Base-by-base conservation (phyloP, 2,113 vertebrate species). In the Seriola quinqueradiata region DNA sequence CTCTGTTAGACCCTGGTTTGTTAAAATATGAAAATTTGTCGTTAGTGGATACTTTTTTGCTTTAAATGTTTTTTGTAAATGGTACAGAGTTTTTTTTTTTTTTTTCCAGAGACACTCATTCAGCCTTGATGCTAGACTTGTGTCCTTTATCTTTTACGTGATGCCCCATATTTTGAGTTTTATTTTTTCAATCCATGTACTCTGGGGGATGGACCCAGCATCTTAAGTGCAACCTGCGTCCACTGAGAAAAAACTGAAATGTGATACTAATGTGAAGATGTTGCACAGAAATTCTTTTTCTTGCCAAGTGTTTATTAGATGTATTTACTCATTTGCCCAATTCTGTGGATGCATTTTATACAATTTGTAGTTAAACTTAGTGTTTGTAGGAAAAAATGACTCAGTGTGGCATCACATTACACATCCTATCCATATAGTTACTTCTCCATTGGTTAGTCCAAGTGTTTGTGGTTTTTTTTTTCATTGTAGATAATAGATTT, bases 311-410 rank as follows among this genome's bases (percentile, higher is more conserved):
- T 85, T 59, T 83, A 70, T 68, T 55, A 19, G 65, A 71, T 82
- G 59, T 74, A 78, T 71, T 81, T 78, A 59, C 64, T 79, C 64
- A 85, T 79, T 75, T 85, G 52, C 85, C 72, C 83, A 77, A 42
- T 88, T 85, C 19, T 77, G 64, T 89, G 44, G 76, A 90, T 83
- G 70, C 74, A 76, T 94, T 90, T 88, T 89, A 90, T 87, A 85
- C 77, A 67, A 1, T 89, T 90, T 84, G 85, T 86, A 71, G 70
- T 73, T 70, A 68, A 63, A 87, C 1, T 36, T 73, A 48, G 70
- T 90, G 82, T 90, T 90, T 87, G 76, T 89, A 63, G 73, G 38
- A 34, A 11, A 72, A 68, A 72, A 63, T 34, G 34, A 44, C 6
- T 66, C 9, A 46, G 17, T 82, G 70, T 87, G 83, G 12, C 40